Conservation (phyloP, 2,888 invertebrate species). For the Campoplex capitator region DNA sequence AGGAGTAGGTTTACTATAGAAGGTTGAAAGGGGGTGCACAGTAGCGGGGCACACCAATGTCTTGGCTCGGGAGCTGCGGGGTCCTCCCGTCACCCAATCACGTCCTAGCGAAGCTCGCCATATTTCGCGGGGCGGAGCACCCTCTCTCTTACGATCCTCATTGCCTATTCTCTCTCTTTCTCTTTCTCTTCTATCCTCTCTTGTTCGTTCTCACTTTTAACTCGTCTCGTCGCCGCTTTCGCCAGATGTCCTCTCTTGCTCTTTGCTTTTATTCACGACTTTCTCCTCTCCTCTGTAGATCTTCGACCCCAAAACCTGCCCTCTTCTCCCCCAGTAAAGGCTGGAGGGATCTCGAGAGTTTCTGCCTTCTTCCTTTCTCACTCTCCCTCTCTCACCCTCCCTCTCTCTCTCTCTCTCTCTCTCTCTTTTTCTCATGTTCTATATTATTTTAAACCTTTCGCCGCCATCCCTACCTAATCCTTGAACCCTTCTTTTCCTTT, state of each 20-base stretch:
- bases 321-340: not conserved
- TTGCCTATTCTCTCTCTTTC: conserved; percentile 71
- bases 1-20: conserved; percentile 75
- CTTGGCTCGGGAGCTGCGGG: conserved; percentile 82
- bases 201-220: conserved; percentile 57
- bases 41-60: conserved; percentile 83
- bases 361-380: conserved; percentile 17
- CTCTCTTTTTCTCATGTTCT: conserved; percentile 73
- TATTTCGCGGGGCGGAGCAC: conserved; percentile 84
- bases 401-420: conserved; percentile 27
- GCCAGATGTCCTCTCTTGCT: conserved; percentile 56
- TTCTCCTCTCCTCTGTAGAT: conserved; percentile 48
- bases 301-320: conserved; percentile 17
- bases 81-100: conserved; percentile 85
- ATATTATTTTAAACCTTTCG: conserved; percentile 81
- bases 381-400: conserved; percentile 49
- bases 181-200: conserved; percentile 54
- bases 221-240: conserved; percentile 51
- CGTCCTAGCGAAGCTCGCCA: conserved; percentile 83
- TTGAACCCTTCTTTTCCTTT: conserved; percentile 48
- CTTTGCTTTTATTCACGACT: conserved; percentile 59
- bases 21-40: conserved; percentile 74
- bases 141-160: conserved; percentile 73
- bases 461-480: conserved; percentile 52
- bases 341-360: conserved; percentile 27